phyloP scores from a whole-genome alignment of 2,888 invertebrate genomes.

The Spilarctia lutea region DNA sequence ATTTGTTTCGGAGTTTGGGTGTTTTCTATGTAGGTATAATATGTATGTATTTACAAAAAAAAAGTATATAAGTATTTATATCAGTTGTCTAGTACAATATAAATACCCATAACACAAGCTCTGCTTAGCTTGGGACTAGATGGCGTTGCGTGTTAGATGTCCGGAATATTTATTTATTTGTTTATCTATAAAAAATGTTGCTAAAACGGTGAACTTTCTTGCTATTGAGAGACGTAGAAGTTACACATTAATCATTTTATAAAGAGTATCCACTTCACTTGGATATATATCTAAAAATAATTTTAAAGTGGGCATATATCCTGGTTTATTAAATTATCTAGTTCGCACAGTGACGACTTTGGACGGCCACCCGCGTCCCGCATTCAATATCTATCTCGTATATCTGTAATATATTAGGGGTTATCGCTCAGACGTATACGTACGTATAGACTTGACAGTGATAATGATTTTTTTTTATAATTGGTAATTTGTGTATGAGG shows the following conservation, averaged over 20 bases:
- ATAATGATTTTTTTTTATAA: slow-evolving; percentile 1
- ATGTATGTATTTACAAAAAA: too few relatives aligned
- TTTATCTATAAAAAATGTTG: too few relatives aligned
- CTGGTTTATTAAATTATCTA: slow-evolving; percentile 1
- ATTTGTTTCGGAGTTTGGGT: too few relatives aligned
- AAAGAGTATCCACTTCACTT: neutral
- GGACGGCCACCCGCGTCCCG: neutral
- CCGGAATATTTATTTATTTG: too few relatives aligned
- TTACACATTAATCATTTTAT: neutral
- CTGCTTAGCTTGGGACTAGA: too few relatives aligned
- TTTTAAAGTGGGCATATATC: neutral
- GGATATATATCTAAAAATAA: neutral
- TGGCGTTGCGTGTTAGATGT: too few relatives aligned
- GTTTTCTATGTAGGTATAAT: too few relatives aligned
- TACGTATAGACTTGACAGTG: neutral
- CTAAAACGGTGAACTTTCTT: too few relatives aligned
- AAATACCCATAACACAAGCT: too few relatives aligned
- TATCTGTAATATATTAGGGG: neutral
- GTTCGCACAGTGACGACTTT: neutral
- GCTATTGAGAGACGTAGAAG: neutral
- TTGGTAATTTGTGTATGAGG: neutral
- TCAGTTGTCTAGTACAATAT: too few relatives aligned
- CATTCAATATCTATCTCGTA: neutral
- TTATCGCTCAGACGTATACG: neutral
- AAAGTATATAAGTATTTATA: too few relatives aligned